Conservation (phyloP, 2,888 invertebrate genomes). For the Limnephilus auricula region DNA sequence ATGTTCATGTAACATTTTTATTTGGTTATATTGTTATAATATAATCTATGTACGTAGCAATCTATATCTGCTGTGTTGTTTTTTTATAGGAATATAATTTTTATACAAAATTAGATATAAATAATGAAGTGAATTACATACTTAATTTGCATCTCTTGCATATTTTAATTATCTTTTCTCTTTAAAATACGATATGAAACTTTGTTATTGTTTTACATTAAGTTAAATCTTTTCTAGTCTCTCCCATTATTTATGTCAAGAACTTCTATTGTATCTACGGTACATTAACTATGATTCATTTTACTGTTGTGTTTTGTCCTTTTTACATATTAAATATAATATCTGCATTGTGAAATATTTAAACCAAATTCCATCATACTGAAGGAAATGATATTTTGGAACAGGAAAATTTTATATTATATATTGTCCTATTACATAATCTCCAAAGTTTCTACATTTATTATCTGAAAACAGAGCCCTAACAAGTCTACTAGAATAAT, state of each 20-base stretch:
- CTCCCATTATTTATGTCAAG: not conserved
- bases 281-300: not conserved
- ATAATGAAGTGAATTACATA: not conserved
- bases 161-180: not conserved
- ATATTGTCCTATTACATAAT: not conserved
- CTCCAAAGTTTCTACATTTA: not conserved
- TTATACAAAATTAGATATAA: not conserved
- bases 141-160: not conserved
- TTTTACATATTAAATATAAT: not conserved
- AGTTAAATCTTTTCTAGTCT: slow-evolving; percentile 22
- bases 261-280: not conserved
- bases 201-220: slow-evolving; percentile 22
- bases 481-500: not conserved
- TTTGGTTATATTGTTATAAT: not conserved
- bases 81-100: not conserved
- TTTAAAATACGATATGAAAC: not conserved
- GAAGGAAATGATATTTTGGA: not conserved
- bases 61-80: not conserved
- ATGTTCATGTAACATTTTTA: not conserved
- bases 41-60: not conserved
- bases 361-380: not conserved
- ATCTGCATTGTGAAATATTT: not conserved
- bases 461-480: not conserved
- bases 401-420: not conserved
- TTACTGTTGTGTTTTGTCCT: not conserved